A percentile compares a stretch with the other conserved stretches of the same genome.
These are phyloP conservation scores for Chrysomallon squamiferum DNA, from an alignment of 1,140 invertebrate genomes.

Conservation along the genomic window DNA sequence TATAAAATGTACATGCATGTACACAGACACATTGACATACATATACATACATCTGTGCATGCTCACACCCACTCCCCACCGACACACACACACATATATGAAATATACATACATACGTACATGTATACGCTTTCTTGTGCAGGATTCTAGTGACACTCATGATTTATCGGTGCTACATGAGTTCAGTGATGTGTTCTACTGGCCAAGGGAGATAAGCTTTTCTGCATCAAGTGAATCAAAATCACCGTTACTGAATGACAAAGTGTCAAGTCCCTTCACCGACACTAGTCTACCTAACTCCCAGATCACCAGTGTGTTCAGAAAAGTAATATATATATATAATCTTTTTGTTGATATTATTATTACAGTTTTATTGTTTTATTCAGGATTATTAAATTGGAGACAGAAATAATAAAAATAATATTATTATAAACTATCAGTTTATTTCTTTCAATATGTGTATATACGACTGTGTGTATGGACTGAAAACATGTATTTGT, in stretches of 20 bases:
- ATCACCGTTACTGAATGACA: too few species aligned
- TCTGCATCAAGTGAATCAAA: background rate
- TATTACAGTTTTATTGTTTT: background rate
- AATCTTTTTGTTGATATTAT: background rate
- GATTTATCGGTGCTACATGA: conserved; percentile 48
- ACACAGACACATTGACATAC: too few species aligned
- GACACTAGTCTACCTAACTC: conserved; percentile 28
- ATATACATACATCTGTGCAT: too few species aligned
- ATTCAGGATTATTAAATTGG: background rate
- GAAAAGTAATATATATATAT: conserved; percentile 35
- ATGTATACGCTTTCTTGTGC: background rate
- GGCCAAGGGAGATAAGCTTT: conserved; percentile 30
- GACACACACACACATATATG: too few species aligned
- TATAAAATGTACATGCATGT: too few species aligned
- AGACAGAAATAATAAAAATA: too few species aligned
- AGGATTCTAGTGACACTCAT: conserved; percentile 53
- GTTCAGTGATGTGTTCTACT: conserved; percentile 50
- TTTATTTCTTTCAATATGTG: too few species aligned
- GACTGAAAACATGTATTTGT: too few species aligned
- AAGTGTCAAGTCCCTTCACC: conserved; percentile 2
- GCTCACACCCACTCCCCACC: too few species aligned
- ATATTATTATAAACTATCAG: too few species aligned
- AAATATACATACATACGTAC: background rate
- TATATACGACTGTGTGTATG: too few species aligned
- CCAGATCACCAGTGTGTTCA: conserved; percentile 41